Base-by-base conservation (phyloP, 2,797 vertebrate genomes). In the Bufotes viridis region DNA sequence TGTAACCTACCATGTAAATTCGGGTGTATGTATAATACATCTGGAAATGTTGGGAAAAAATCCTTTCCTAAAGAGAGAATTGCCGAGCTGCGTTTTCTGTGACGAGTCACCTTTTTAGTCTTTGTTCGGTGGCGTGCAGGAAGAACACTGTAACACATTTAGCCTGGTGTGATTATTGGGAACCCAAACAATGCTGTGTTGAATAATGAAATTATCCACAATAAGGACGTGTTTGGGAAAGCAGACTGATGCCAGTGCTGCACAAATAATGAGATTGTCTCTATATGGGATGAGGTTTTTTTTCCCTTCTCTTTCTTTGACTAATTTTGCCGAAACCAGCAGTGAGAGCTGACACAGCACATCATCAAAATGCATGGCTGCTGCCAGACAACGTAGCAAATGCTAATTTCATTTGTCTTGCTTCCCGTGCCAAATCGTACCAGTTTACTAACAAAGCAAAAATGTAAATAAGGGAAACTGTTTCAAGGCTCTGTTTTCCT, bases 361-460 rank as follows among this genome's bases (percentile, higher is more conserved):
- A 89, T 87, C 85, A 85, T 90, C 90, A 91, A 91, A 92, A 91
- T 90, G 76, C 84, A 7, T 34, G 61, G 86, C 88, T 89, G 58
- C 90, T 92, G 91, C 91, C 91, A 90, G 92, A 93, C 92, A 91
- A 90, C 88, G 90, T 87, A 90, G 91, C 85, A 91, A 85, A 78
- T 91, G 91, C 90, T 92, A 91, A 92, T 93, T 92, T 90, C 75
- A 78, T 90, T 92, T 55, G 78, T 90, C 89, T 91, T 92, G 82
- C 86, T 88, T 93, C 90, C 84, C 80, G 85, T 89, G 90, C 90
- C 90, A 90, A 89, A 29, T 91, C 88, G 49, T 92, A 90, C 65
- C 76, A 74, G 90, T 93, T 94, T 92, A 94, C 93, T 92, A 95
- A 94, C 94, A 95, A 93, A 96, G 94, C 93, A 94, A 93, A 94